Percentiles rank a stretch among this genome's conserved stretches.
phyloP scores from a whole-genome alignment of 2,797 vertebrate species.

The Hylomyscus alleni region DNA sequence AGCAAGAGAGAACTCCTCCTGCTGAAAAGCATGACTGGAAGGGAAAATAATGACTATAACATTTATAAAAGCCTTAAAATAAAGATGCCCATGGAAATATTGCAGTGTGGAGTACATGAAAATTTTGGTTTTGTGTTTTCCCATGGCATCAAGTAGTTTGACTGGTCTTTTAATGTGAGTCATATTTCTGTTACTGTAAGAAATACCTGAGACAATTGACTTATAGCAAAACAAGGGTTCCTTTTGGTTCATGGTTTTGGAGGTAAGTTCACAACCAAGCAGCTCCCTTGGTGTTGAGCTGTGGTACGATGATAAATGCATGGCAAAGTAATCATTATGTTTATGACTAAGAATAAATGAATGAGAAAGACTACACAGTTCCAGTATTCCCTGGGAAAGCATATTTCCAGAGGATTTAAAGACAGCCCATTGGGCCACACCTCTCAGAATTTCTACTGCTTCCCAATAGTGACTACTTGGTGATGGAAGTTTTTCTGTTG shows the following conservation, averaged over 20 bases:
- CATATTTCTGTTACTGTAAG: background rate
- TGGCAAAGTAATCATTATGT: background rate
- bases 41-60: background rate
- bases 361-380: background rate
- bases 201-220: background rate
- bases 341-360: background rate
- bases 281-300: background rate
- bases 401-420: background rate
- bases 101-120: background rate
- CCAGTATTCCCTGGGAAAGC: too few relatives aligned
- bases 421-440: background rate
- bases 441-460: background rate
- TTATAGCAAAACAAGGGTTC: background rate
- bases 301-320: background rate
- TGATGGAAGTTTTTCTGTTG: background rate
- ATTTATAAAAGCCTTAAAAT: background rate
- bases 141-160: background rate
- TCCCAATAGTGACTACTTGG: background rate
- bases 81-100: background rate
- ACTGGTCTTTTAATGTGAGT: background rate
- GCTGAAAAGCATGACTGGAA: background rate
- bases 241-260: background rate
- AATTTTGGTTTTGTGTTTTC: conserved; percentile 12
- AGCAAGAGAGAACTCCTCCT: background rate
- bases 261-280: background rate